These are phyloP conservation scores for Drosophila busckii DNA, from an alignment of 1,140 invertebrate species.

Conservation along the genomic window DNA sequence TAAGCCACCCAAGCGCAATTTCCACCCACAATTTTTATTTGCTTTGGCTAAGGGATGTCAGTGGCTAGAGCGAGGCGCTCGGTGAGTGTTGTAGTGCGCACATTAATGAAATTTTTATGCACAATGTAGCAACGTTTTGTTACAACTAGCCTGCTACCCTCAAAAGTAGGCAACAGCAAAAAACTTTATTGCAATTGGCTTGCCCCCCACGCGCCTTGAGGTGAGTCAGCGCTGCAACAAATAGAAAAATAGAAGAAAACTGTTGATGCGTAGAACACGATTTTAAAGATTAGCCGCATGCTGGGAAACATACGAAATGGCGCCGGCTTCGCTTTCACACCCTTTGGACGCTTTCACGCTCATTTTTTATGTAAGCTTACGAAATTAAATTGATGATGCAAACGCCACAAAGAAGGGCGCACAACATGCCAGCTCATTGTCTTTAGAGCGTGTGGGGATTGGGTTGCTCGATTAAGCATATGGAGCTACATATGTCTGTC, in stretches of 20 bases:
- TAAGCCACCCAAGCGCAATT: too few species aligned
- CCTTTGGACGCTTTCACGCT: slow-evolving; percentile 55
- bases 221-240: slow-evolving; percentile 49
- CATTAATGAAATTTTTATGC: slow-evolving; percentile 69
- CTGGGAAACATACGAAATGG: slow-evolving; percentile 60
- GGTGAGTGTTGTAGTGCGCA: slow-evolving; percentile 36
- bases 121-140: slow-evolving; percentile 40
- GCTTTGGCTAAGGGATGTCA: slow-evolving; percentile 32
- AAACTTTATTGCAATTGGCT: slow-evolving; percentile 56
- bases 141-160: slow-evolving; percentile 57
- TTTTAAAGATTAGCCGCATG: slow-evolving; percentile 70
- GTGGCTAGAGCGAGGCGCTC: too few species aligned
- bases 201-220: slow-evolving; percentile 16
- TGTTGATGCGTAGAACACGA: slow-evolving; percentile 64
- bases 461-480: slow-evolving; percentile 26
- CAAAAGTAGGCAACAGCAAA: slow-evolving; percentile 61
- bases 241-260: slow-evolving; percentile 20
- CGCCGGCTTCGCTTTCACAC: slow-evolving; percentile 67
- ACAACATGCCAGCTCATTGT: slow-evolving; percentile 58
- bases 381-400: slow-evolving; percentile 73
- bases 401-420: slow-evolving; percentile 27
- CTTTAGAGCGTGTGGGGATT: slow-evolving; percentile 14
- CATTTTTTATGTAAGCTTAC: slow-evolving; percentile 69
- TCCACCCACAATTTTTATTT: too few species aligned
- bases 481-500: slow-evolving; percentile 28